phyloP scores from a whole-genome alignment of 2,888 invertebrate species.

The Xylota sylvarum region DNA sequence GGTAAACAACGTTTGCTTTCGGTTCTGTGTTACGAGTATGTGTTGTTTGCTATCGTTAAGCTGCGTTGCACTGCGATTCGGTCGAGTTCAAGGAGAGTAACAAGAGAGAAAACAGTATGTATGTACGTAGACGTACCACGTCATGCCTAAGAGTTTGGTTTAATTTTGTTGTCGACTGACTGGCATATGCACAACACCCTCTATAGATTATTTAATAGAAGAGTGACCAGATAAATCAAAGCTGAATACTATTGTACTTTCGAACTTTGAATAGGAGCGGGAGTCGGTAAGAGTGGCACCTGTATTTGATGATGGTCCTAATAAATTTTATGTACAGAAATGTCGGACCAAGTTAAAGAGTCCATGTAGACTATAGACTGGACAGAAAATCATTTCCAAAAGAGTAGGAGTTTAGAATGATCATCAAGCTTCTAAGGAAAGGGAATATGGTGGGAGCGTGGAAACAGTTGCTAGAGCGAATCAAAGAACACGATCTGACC shows the following conservation, averaged over 20 bases:
- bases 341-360: too few species aligned
- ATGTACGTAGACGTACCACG: too few species aligned
- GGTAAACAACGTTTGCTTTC: slow-evolving; percentile 61
- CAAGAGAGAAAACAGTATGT: slow-evolving; percentile 16
- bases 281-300: not conserved
- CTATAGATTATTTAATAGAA: not conserved
- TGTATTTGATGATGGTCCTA: not conserved
- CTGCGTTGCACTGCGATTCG: slow-evolving; percentile 25
- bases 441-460: too few species aligned
- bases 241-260: slow-evolving; percentile 9
- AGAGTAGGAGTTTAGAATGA: too few species aligned
- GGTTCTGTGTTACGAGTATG: slow-evolving; percentile 5
- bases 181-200: not conserved
- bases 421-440: too few species aligned
- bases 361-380: too few species aligned
- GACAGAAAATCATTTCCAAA: too few species aligned
- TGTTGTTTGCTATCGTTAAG: slow-evolving; percentile 29
- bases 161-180: slow-evolving; percentile 26
- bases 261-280: not conserved
- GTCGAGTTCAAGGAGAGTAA: slow-evolving; percentile 66
- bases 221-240: slow-evolving; percentile 5
- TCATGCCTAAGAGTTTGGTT: slow-evolving; percentile 40
- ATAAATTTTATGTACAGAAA: too few species aligned
- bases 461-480: too few species aligned
- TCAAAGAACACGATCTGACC: too few species aligned